Evolutionary conservation across 1,140 invertebrate species (phyloP), one percentile per base, ranked within the genome.

Genomic region (Drosophila rufa): DNA sequence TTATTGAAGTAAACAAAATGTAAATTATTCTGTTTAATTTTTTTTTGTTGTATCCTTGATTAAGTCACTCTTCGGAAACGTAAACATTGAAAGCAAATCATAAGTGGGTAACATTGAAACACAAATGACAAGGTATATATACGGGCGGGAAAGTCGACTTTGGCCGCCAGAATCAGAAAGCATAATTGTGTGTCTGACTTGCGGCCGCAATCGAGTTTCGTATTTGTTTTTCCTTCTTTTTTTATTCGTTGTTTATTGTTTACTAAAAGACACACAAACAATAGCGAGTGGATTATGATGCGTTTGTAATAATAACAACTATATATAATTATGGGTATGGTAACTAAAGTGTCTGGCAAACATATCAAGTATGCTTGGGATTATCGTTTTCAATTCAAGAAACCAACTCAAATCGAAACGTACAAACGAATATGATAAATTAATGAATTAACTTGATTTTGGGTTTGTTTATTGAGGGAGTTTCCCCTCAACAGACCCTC

Each of bases 1-100:
- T 93, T 93, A 92, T 93, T 90, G 85, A 92, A 92, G 87, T 91
- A 91, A 91, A 92, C 82, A 92, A 92, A 71, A 89, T 79, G 69
- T 74, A 68, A 78, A 59, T 77, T 60, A 66, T 64, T 73, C 56
- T 66, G 69, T 67, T 68, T 25, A 51, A 57, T 61, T 68, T 66
- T 55, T 62, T 58, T 53, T 53, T 36, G 66, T 68, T 70, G 57
- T 68, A 75, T 81, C 36, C 64, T 62, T 51, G 30, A 19, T 73
- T 59, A 71, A 60, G 82, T 82, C 83, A 78, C 66, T 79, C 57
- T 77, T 75, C 61, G 71, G 71, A 38, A 78, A 85, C 82, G 67
- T 74, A 85, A 82, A 86, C 82, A 86, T 79, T 82, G 75, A 81
- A 81, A 85, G 85, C 85, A 89, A 89, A 89, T 84, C 25, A 89